Percentiles rank a stretch among this genome's conserved stretches.
These are phyloP conservation scores for Drosophila algonquin DNA, from an alignment of 2,888 invertebrate genomes.

Conservation along the genomic window DNA sequence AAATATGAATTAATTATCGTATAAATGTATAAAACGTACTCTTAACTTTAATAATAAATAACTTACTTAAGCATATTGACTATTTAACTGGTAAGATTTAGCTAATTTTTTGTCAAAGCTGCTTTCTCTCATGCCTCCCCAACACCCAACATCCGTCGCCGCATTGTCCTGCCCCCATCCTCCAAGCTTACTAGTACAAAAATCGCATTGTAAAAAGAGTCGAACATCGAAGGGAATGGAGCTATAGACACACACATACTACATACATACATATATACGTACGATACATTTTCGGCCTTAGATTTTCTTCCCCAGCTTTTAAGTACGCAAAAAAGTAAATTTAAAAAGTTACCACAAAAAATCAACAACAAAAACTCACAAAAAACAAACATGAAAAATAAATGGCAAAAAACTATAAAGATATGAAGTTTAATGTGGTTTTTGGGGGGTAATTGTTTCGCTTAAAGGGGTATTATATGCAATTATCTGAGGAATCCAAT, in stretches of 20 bases:
- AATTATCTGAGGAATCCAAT: too few relatives aligned
- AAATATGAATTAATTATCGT: constrained; percentile 51
- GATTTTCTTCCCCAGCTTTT: constrained; percentile 70
- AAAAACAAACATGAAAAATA: constrained; percentile 55
- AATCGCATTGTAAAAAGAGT: constrained; percentile 56
- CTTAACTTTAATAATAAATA: constrained; percentile 39
- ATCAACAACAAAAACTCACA: constrained; percentile 36
- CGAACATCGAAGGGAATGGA: constrained; percentile 24
- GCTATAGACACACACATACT: constrained; percentile 22
- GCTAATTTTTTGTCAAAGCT: constrained; percentile 75
- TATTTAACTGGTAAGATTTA: constrained; percentile 67
- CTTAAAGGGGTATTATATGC: too few relatives aligned
- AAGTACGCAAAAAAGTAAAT: constrained; percentile 59
- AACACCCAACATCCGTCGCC: neutral
- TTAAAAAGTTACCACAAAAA: constrained; percentile 42
- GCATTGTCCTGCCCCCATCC: constrained; percentile 7
- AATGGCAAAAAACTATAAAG: constrained; percentile 57
- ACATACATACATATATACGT: constrained; percentile 63
- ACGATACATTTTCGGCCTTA: constrained; percentile 72
- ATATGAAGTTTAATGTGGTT: neutral
- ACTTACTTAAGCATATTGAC: constrained; percentile 70
- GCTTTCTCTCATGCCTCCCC: constrained; percentile 42
- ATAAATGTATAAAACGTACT: constrained; percentile 46
- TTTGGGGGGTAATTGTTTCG: too few relatives aligned
- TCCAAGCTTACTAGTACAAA: constrained; percentile 75